These are phyloP conservation scores for Heteromyza rotundicornis DNA, from an alignment of 2,888 invertebrate species.

Conservation along the genomic window DNA sequence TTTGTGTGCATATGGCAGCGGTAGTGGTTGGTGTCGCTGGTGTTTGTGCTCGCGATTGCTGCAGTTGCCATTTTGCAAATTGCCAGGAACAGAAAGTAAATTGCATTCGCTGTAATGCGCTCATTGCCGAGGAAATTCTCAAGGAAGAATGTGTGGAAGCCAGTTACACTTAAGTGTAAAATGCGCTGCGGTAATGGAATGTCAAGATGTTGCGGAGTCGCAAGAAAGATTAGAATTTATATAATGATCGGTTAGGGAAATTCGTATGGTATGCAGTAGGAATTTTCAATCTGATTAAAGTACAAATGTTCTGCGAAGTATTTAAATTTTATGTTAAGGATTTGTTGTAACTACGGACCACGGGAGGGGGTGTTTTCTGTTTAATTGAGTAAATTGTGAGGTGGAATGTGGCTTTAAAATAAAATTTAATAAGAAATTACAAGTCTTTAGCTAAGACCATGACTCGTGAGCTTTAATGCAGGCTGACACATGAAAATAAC, in stretches of 20 bases:
- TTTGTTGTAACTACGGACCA: no score
- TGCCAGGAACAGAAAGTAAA: not conserved
- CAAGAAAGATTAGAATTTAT: not conserved
- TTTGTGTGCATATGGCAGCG: not conserved
- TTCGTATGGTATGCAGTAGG: no score
- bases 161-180: not conserved
- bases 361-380: no score
- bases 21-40: not conserved
- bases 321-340: no score
- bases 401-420: no score
- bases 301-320: no score
- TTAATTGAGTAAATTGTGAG: no score
- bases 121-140: not conserved
- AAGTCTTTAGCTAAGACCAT: no score
- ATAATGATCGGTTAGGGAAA: not conserved
- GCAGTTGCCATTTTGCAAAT: not conserved
- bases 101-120: not conserved
- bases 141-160: not conserved
- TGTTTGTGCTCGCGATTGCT: not conserved
- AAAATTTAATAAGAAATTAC: no score
- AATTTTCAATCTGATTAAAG: no score
- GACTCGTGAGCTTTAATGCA: no score
- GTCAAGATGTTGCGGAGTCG: conserved; percentile 32
- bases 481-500: no score
- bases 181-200: conserved; percentile 34